phyloP scores from a whole-genome alignment of 1,140 invertebrate genomes.

The Reticulitermes speratus region DNA sequence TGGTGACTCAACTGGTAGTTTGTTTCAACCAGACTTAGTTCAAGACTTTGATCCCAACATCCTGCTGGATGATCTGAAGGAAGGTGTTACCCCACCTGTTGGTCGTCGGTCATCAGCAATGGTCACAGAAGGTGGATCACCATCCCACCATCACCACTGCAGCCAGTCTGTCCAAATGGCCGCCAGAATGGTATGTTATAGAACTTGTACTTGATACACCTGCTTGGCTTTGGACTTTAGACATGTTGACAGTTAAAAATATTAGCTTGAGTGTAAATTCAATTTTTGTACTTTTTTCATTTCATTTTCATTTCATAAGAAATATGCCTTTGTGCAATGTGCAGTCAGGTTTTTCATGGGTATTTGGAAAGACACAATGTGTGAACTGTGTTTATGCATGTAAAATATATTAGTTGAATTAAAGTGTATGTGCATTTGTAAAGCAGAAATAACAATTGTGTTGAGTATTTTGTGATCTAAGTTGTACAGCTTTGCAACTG shows the following conservation, averaged over 20 bases:
- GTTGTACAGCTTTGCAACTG: neutral
- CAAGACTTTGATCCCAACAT: conserved; percentile 70
- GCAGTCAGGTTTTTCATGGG: no score
- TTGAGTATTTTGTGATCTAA: neutral
- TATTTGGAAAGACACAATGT: no score
- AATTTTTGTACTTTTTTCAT: no score
- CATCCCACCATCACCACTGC: conserved; percentile 10
- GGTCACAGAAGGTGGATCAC: neutral
- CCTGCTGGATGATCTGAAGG: conserved; percentile 62
- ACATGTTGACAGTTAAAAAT: no score
- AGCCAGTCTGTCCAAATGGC: conserved; percentile 57
- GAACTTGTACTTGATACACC: no score
- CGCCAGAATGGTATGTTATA: conserved; percentile 58
- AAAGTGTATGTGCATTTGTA: no score
- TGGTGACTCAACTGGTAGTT: conserved; percentile 37
- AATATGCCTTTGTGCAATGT: no score
- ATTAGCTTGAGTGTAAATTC: no score
- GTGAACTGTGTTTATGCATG: no score
- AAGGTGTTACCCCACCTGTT: conserved; percentile 30
- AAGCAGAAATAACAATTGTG: neutral
- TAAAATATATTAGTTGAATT: no score
- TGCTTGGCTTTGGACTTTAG: no score
- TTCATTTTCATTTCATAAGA: no score
- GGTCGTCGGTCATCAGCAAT: conserved; percentile 22
- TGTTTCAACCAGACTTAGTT: conserved; percentile 40